Evolutionary conservation across 1,140 invertebrate species (phyloP).

Genomic region (Bilobella aurantiaca): DNA sequence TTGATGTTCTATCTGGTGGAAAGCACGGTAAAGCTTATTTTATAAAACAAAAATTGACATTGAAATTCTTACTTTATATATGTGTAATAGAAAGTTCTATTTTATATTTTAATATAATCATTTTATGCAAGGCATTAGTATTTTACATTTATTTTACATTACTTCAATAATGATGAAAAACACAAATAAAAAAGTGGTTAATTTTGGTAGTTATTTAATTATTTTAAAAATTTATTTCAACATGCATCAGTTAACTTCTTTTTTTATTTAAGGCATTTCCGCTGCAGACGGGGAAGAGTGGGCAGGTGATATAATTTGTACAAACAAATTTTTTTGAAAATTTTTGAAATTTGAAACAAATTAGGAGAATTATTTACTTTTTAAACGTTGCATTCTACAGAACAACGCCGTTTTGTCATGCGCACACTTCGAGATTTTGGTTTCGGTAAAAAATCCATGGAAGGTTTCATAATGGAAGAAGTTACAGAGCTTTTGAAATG

Average conservation of each 20-base stretch:
- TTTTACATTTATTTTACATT: too few species aligned
- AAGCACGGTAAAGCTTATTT: neutral
- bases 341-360: neutral
- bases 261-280: too few species aligned
- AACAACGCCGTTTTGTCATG: conserved; percentile 20
- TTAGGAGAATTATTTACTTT: too few species aligned
- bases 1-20: neutral
- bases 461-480: conserved; percentile 13
- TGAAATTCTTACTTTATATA: neutral
- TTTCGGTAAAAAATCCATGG: conserved; percentile 18
- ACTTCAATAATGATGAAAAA: too few species aligned
- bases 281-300: neutral
- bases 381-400: neutral
- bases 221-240: too few species aligned
- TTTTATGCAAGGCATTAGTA: too few species aligned
- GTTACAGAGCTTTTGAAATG: conserved; percentile 10
- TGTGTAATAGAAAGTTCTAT: neutral
- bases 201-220: too few species aligned
- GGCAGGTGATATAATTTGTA: neutral
- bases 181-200: too few species aligned
- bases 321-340: neutral
- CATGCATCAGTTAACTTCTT: too few species aligned
- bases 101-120: too few species aligned
- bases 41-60: neutral
- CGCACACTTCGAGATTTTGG: conserved; percentile 15